Percentiles rank a stretch among this genome's conserved stretches.
These are phyloP conservation scores for Ctenicera cuprea DNA, from an alignment of 2,888 invertebrate species.

Conservation along the genomic window DNA sequence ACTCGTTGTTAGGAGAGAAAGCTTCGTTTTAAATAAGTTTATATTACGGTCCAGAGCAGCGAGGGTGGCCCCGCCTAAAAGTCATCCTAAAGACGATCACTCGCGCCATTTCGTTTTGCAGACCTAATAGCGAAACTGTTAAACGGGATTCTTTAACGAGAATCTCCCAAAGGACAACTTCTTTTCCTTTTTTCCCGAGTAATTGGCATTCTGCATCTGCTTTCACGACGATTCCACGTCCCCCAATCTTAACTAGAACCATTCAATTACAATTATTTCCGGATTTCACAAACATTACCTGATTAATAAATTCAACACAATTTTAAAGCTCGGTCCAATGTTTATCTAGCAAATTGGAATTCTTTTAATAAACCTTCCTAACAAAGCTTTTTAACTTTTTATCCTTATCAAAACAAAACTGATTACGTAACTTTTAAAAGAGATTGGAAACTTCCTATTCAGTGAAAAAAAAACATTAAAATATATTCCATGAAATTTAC, in stretches of 20 bases:
- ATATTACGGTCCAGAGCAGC: slow-evolving; percentile 25
- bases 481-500: too few species aligned
- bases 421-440: too few species aligned
- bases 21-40: slow-evolving; percentile 31
- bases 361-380: background rate
- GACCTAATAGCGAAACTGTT: slow-evolving; percentile 37
- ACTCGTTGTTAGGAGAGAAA: slow-evolving; percentile 10
- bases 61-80: slow-evolving; percentile 30
- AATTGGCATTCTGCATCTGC: slow-evolving; percentile 38
- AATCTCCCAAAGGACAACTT: slow-evolving; percentile 34
- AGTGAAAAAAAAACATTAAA: too few species aligned
- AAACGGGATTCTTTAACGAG: slow-evolving; percentile 40
- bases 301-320: slow-evolving; percentile 12
- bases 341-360: background rate
- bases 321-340: background rate
- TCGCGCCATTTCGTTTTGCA: slow-evolving; percentile 41
- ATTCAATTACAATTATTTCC: slow-evolving; percentile 31
- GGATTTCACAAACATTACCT: slow-evolving; percentile 24
- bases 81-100: slow-evolving; percentile 34
- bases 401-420: too few species aligned
- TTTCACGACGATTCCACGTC: slow-evolving; percentile 19
- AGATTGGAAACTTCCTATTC: too few species aligned
- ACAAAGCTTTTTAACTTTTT: too few species aligned
- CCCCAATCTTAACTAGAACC: slow-evolving; percentile 23
- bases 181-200: slow-evolving; percentile 36